Conservation (phyloP, 23 tunicate genomes). For the Halocynthia aurantium region DNA sequence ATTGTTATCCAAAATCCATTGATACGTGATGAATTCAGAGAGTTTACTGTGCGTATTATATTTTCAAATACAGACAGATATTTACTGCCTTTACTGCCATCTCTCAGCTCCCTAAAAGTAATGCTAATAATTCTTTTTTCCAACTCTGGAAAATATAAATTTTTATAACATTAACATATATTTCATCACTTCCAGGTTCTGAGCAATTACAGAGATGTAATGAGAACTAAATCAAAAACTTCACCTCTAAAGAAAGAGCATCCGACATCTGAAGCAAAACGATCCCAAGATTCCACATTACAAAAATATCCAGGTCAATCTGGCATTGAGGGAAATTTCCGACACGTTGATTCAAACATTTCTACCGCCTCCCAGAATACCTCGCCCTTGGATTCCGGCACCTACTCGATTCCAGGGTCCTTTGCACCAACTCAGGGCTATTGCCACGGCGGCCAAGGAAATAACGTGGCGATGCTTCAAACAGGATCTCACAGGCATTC, state of each 20-base stretch:
- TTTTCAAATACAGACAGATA: no score
- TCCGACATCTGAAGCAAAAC: conserved; percentile 4
- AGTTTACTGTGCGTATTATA: no score
- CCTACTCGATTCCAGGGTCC: conserved; percentile 15
- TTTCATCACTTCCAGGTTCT: conserved; percentile 41
- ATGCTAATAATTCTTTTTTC: no score
- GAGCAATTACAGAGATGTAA: conserved; percentile 47
- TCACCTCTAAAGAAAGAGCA: conserved; percentile 1
- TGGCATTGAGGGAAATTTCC: background rate
- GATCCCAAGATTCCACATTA: conserved; percentile 8
- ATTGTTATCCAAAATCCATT: background rate
- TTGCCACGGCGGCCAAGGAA: background rate
- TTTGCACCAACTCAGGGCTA: conserved; percentile 2
- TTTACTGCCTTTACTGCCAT: no score
- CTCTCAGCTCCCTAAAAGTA: no score
- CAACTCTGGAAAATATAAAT: no score
- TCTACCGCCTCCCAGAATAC: background rate
- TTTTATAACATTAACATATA: background rate
- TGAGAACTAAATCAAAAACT: conserved; percentile 32
- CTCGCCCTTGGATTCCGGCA: background rate
- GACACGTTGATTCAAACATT: background rate
- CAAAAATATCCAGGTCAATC: background rate
- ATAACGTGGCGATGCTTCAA: background rate
- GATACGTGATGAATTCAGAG: background rate
- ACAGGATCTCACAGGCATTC: background rate